These are phyloP conservation scores for Dunckerocampus dactyliophorus DNA, from an alignment of 2,113 vertebrate genomes.

Conservation along the genomic window DNA sequence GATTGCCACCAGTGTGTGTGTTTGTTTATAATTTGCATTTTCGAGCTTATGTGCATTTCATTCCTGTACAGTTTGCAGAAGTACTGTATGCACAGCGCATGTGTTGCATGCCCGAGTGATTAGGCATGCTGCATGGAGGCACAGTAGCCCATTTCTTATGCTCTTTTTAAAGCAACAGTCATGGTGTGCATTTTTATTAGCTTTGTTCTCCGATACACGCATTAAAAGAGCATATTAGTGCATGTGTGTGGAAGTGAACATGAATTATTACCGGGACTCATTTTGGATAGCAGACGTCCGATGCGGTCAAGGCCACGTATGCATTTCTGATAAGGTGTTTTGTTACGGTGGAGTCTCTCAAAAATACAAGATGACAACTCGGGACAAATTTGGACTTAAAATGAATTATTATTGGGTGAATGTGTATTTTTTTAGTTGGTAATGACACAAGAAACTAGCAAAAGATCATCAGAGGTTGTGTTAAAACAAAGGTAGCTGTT, in stretches of 20 bases:
- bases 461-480: too few species aligned
- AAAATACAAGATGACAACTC: too few species aligned
- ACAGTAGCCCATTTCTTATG: conserved; percentile 60
- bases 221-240: conserved; percentile 54
- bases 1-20: conserved; percentile 14
- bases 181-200: conserved; percentile 65
- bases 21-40: background rate
- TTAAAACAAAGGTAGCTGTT: too few species aligned
- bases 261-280: too few species aligned
- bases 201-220: conserved; percentile 63
- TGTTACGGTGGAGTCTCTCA: too few species aligned
- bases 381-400: too few species aligned
- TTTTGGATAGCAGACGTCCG: too few species aligned
- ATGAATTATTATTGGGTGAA: too few species aligned
- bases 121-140: conserved; percentile 51
- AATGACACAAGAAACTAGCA: too few species aligned
- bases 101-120: conserved; percentile 39
- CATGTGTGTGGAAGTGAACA: conserved; percentile 10
- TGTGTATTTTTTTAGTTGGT: too few species aligned
- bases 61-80: conserved; percentile 1
- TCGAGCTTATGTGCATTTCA: background rate
- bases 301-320: too few species aligned
- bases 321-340: too few species aligned
- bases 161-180: conserved; percentile 63
- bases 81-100: conserved; percentile 26